Base-by-base conservation (phyloP, 2,797 vertebrate genomes). In the Centroberyx gerrardi region DNA sequence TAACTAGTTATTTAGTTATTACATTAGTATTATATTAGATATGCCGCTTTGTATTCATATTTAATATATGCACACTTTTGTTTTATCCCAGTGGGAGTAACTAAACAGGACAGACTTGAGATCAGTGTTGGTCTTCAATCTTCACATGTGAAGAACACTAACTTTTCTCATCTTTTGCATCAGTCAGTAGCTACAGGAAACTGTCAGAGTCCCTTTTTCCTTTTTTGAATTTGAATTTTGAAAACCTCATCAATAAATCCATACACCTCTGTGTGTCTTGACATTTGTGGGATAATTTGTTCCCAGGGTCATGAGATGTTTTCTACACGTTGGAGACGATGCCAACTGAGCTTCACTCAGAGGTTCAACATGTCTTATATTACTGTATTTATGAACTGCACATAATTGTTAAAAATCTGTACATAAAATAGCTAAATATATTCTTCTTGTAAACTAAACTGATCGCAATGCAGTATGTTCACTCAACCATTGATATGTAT, bases 371-470 rank as follows among this genome's bases (percentile, higher is more conserved):
- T 53, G 33, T 36, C 7, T 3, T 78, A 64, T 46, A 10, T 52
- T 58, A 7, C 31, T 63, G 0, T 78, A 76, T 87, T 71, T 80
- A 58, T 76, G 48, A 44, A 40, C 28, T 83, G 56, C 83, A 63
- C 52, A 52, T 65, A 78, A 62, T 29, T 10, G 4, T 0, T 27
- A 4, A 53, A 29, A 2, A 33, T 69, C 28, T 55, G 3, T 44
- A 62, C 8, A 46, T 61, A 2, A 67, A 31, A 27, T 55, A 9
- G n/a, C 22, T 65, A 67, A 31, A 27, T 55, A 7, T 22, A 29
- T 68, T 68, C 2, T 12, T 74, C n/a, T 59, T 76, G 65, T 72
- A 61, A 73, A 66, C 46, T 59, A 42, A 67, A 76, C 55, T 48
- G 2, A 33, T 54, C 31, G 72, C 27, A 33, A 36, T 67, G 29